Base-by-base conservation (phyloP, 2,797 vertebrate genomes). In the Molossus molossus region DNA sequence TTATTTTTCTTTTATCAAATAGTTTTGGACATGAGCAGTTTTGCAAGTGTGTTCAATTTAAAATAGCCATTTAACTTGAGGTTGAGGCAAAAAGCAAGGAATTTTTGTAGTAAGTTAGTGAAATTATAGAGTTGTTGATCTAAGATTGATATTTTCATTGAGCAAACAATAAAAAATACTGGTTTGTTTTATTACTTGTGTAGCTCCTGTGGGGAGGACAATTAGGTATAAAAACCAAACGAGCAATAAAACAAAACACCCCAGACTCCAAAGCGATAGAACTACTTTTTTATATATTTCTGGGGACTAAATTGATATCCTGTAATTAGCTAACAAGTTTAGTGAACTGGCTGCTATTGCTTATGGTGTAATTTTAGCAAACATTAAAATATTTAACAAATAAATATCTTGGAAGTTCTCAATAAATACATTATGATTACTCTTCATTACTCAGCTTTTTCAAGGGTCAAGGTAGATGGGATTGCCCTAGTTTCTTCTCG, bases 1-100 rank as follows among this genome's bases (percentile, higher is more conserved):
- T 90, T 81, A 72, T 75, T 72, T 92, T 95, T 60, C 40, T 18
- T 76, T 90, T 94, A 79, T 80, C 57, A 70, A 37, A 67, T 70
- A 72, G 64, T 85, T 95, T 86, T 91, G 73, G 73, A 48, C 69
- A 9, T 58, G 53, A 96, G 57, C 25, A 70, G 7, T 82, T 96
- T 94, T 84, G 37, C 95, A 94, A 87, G 55, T 81, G 20, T 81
- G 50, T 93, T 97, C 67, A n/a, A 67, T 92, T 92, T 93, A 67
- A 95, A 90, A 81, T 27, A 87, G 58, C 81, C 86, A 29, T 75
- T 94, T 95, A 94, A 65, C 72, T 77, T 92, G 93, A 91, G 73
- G 62, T 69, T 58, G 64, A 72, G 57, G 40, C 72, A 65, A 82
- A 96, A 96, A 87, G 92, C 60, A 95, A 89, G 62, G 53, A 62